Evolutionary conservation across 2,888 invertebrate genomes (phyloP).

Genomic region (Caradrina clavipalpis): DNA sequence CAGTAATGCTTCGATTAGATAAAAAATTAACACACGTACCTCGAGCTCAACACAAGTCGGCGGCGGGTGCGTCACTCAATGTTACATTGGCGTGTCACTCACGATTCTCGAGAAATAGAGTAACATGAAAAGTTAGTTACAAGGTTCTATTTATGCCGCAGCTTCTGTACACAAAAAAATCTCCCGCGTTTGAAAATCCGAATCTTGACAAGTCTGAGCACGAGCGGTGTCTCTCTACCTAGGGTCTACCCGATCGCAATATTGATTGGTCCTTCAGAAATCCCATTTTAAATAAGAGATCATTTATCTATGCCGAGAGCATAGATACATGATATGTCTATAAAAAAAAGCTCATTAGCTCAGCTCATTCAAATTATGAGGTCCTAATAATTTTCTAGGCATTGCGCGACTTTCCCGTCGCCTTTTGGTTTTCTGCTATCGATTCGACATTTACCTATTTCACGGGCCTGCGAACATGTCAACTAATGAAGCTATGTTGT

Average conservation of each 20-base stretch:
- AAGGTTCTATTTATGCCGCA: slow-evolving; percentile 47
- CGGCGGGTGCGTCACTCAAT: slow-evolving; percentile 47
- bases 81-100: slow-evolving; percentile 59
- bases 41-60: slow-evolving; percentile 33
- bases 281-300: slow-evolving; percentile 13
- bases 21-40: slow-evolving; percentile 37
- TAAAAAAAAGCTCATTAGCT: background rate
- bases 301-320: too few species aligned
- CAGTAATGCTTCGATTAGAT: slow-evolving; percentile 59
- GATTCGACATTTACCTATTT: slow-evolving; percentile 17
- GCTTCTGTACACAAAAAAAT: slow-evolving; percentile 9
- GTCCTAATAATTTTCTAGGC: slow-evolving; percentile 3
- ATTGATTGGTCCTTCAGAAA: background rate
- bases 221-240: background rate
- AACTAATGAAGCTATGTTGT: background rate
- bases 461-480: background rate
- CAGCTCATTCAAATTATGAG: too few species aligned
- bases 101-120: slow-evolving; percentile 58
- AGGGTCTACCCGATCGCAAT: too few species aligned
- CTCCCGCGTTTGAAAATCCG: background rate
- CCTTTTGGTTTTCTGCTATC: background rate
- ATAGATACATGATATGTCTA: background rate
- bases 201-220: background rate
- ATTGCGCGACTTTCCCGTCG: background rate
- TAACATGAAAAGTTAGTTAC: slow-evolving; percentile 37